Evolutionary conservation across 1,140 invertebrate species (phyloP).

Genomic region (Maniola jurtina): DNA sequence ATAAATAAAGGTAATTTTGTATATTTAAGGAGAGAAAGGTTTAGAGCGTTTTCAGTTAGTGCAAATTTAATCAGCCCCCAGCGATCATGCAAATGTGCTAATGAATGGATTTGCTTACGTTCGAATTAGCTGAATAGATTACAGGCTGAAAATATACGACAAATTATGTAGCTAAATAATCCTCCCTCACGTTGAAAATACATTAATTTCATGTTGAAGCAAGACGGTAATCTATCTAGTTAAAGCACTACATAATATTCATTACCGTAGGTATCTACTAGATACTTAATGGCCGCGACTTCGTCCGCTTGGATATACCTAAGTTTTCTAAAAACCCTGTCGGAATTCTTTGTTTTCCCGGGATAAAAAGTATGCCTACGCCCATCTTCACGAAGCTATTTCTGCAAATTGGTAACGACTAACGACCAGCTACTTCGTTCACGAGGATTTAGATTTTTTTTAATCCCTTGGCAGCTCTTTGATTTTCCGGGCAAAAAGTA

Average conservation of each 20-base stretch:
- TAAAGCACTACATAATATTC: background rate
- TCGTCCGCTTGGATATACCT: no score
- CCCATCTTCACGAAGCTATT: no score
- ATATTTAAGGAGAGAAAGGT: constrained; percentile 11
- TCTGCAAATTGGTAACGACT: no score
- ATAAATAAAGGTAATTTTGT: background rate
- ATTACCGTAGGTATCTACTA: background rate
- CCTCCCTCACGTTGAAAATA: background rate
- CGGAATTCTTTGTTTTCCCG: no score
- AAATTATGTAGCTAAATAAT: constrained; percentile 11
- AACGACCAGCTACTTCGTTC: no score
- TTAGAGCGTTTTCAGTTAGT: constrained; percentile 43
- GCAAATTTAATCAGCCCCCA: constrained; percentile 63
- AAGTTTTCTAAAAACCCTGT: no score
- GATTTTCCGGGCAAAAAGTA: no score
- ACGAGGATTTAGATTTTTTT: no score
- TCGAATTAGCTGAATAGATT: constrained; percentile 52
- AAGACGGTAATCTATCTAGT: background rate
- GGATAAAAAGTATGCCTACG: no score
- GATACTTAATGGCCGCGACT: no score
- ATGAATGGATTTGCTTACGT: constrained; percentile 62
- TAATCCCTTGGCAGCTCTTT: no score
- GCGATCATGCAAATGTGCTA: constrained; percentile 68
- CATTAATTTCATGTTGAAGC: background rate
- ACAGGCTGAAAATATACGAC: constrained; percentile 20